Conservation (phyloP, 2,797 vertebrate species). For the Phalloptychus januarius region DNA sequence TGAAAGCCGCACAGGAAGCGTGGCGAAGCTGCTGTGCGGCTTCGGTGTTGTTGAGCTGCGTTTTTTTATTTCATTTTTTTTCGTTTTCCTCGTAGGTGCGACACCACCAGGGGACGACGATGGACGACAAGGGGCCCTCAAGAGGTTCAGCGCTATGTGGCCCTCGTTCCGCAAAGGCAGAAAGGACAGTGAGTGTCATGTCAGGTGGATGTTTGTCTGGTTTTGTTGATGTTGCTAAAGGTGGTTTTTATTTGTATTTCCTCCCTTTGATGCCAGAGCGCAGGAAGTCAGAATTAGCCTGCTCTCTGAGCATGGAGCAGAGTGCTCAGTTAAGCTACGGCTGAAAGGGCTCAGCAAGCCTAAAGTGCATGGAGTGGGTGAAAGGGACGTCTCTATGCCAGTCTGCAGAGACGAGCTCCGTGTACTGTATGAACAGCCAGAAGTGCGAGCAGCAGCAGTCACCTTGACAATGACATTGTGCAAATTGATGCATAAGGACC, state of each 20-base stretch:
- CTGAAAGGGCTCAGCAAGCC: background rate
- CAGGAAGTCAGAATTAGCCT: background rate
- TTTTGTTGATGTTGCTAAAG: background rate
- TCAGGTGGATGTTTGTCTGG: background rate
- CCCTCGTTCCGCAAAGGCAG: constrained; percentile 71
- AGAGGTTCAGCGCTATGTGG: constrained; percentile 78
- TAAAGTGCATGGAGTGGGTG: constrained; percentile 2
- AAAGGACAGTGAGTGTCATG: constrained; percentile 69
- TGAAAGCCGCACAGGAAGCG: background rate
- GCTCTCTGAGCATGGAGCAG: background rate
- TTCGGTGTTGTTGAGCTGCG: constrained; percentile 7
- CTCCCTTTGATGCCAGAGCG: background rate
- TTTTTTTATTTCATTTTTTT: constrained; percentile 9
- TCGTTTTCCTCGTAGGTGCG: constrained; percentile 46
- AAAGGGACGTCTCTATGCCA: background rate
- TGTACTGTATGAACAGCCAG: background rate
- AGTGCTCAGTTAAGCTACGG: background rate
- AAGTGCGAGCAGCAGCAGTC: background rate
- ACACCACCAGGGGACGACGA: constrained; percentile 59
- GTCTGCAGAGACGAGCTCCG: background rate
- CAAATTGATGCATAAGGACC: background rate
- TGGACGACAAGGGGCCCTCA: constrained; percentile 63
- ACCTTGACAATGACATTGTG: background rate
- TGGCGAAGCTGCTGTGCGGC: background rate
- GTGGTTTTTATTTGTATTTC: background rate